Base-by-base conservation (phyloP, 2,113 vertebrate genomes). In the Pelecanoides urinatrix region DNA sequence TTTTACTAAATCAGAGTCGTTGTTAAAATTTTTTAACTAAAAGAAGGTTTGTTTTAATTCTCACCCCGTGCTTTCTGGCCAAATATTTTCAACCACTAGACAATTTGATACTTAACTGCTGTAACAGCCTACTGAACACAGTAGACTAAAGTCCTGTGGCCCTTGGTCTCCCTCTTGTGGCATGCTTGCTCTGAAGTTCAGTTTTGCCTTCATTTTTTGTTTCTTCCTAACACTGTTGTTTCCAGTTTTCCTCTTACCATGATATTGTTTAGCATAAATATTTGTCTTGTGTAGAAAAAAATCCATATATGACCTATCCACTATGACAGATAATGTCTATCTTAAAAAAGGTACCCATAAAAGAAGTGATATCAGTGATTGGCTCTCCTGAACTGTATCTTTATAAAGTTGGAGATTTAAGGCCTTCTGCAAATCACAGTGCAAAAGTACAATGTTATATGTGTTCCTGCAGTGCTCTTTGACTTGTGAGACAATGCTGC, bases 81-180 rank as follows among this genome's bases (percentile, higher is more conserved):
- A 67, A 81, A 8, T 20, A 12, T 70, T 88, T 82, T 78, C 66
- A 74, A 13, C n/a, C 16, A 3, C 53, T 67, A 29, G 21, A 42
- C 8, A 12, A 9, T 32, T 36, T 19, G 13, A 10, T 26, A 30
- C 10, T 11, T 10, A 15, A 34, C n/a, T 12, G 30, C 32, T 44
- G 1, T 21, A 65, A 20, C 20, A 68, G 15, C 23, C 34, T 50
- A 7, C 20, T 16, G 44, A 63, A 27, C 4, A 1, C 10, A 9
- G n/a, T 9, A 27, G 36, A 52, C 27, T 40, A 0, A 44, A 65
- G 38, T 86, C 45, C 82, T 50, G 44, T 6, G 14, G 63, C 53
- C 49, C 70, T 79, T 86, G 49, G 53, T 89, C 92, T 95, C 96
- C 97, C 94, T 94, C 97, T 97, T 95, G 95, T 96, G 97, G 95